Percentiles rank a stretch among this genome's conserved stretches.
Evolutionary conservation across 2,113 vertebrate species (phyloP).

Genomic region (Eulemur macaco): DNA sequence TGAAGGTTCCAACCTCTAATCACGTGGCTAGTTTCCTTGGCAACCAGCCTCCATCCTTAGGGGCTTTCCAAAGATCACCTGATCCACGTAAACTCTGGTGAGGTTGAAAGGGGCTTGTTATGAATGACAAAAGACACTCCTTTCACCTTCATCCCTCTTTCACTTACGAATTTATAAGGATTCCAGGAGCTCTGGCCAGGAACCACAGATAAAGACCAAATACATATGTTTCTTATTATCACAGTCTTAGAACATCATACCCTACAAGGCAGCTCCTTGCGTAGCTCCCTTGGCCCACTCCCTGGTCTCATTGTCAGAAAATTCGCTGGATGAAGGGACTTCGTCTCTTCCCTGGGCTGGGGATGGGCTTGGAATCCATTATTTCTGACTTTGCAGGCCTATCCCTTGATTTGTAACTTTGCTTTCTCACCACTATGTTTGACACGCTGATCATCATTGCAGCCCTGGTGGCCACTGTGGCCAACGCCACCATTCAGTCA

Average conservation of each 20-base stretch:
- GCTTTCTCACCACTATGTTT: constrained; percentile 87
- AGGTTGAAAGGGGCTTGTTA: neutral
- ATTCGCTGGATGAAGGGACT: neutral
- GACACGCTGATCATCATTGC: constrained; percentile 92
- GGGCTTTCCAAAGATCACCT: neutral
- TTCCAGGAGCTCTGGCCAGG: neutral
- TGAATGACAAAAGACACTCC: neutral
- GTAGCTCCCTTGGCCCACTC: rapidly evolving
- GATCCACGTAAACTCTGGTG: neutral
- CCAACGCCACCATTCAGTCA: constrained; percentile 88
- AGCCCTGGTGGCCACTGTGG: constrained; percentile 89
- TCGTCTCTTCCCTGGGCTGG: neutral
- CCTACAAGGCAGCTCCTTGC: neutral
- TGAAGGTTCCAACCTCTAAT: neutral
- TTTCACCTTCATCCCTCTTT: neutral
- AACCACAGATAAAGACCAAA: neutral
- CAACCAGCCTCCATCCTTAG: neutral
- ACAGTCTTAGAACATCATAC: neutral
- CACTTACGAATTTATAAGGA: neutral
- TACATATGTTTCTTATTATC: neutral
- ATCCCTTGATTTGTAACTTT: neutral
- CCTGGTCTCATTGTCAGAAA: neutral
- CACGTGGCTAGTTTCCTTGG: neutral
- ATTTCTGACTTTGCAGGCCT: neutral
- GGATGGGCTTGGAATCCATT: rapidly evolving